phyloP scores from a whole-genome alignment of 2,797 vertebrate genomes.

The Gallinago solitaria region DNA sequence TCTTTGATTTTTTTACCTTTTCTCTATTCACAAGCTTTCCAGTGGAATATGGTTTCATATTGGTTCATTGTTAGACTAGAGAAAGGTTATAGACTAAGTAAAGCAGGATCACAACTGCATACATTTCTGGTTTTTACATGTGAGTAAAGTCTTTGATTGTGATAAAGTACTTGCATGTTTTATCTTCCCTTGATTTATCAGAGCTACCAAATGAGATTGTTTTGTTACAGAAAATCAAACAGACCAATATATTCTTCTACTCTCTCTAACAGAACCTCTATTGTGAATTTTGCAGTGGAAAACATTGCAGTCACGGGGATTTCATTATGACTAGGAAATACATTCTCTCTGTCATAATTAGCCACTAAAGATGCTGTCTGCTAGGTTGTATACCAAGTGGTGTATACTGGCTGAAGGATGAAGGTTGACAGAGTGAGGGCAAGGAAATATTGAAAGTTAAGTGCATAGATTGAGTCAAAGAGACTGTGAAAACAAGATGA shows the following conservation, averaged over 20 bases:
- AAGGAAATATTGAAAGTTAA: not conserved
- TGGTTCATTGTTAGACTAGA: not conserved
- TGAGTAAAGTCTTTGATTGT: not conserved
- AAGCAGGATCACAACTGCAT: not conserved
- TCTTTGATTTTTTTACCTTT: not conserved
- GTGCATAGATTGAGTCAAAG: not conserved
- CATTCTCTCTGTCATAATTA: not conserved
- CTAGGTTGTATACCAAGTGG: not conserved
- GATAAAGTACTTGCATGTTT: not conserved
- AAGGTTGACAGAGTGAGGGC: not conserved
- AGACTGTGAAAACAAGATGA: not conserved
- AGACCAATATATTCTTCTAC: not conserved
- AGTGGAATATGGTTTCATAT: not conserved
- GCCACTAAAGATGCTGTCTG: not conserved
- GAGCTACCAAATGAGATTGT: not conserved
- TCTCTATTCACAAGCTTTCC: not conserved
- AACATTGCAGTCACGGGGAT: not conserved
- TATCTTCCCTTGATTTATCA: not conserved
- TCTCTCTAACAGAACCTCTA: not conserved
- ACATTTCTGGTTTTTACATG: not conserved
- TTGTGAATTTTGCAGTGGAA: not conserved
- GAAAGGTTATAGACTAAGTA: not conserved
- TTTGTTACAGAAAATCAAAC: not conserved
- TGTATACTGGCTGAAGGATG: not conserved
- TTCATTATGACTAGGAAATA: not conserved